Conservation (phyloP, 2,888 invertebrate species). For the Eugnorisma glareosa region DNA sequence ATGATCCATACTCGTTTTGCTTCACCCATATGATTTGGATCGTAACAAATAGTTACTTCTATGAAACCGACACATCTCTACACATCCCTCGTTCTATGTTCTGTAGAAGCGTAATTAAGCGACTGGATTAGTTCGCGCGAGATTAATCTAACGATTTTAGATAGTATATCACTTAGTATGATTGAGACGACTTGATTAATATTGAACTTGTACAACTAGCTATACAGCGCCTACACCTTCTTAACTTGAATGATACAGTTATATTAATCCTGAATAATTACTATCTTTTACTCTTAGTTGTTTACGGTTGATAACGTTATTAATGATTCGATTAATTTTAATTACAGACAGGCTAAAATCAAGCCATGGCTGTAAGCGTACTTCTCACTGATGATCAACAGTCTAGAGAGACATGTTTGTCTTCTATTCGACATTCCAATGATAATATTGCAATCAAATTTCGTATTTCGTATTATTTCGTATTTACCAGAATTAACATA, state of each 20-base stretch:
- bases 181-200: slow-evolving; percentile 78
- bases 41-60: not conserved
- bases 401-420: not conserved
- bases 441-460: not conserved
- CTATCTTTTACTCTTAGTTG: slow-evolving; percentile 16
- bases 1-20: not conserved
- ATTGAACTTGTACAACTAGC: slow-evolving; percentile 65
- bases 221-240: slow-evolving; percentile 6
- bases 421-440: not conserved
- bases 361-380: not conserved
- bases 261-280: slow-evolving; percentile 15
- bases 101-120: slow-evolving; percentile 74
- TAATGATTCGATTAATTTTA: not conserved
- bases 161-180: slow-evolving; percentile 81
- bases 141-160: slow-evolving; percentile 83
- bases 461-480: no score
- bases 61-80: slow-evolving; percentile 37
- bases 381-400: not conserved
- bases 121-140: slow-evolving; percentile 78
- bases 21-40: no score
- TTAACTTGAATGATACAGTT: slow-evolving; percentile 16
- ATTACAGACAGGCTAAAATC: not conserved
- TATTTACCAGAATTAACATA: not conserved
- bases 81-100: slow-evolving; percentile 36
- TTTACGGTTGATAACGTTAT: not conserved